These are phyloP conservation scores for Beaufortia kweichowensis DNA, from an alignment of 2,113 vertebrate species.

Conservation along the genomic window DNA sequence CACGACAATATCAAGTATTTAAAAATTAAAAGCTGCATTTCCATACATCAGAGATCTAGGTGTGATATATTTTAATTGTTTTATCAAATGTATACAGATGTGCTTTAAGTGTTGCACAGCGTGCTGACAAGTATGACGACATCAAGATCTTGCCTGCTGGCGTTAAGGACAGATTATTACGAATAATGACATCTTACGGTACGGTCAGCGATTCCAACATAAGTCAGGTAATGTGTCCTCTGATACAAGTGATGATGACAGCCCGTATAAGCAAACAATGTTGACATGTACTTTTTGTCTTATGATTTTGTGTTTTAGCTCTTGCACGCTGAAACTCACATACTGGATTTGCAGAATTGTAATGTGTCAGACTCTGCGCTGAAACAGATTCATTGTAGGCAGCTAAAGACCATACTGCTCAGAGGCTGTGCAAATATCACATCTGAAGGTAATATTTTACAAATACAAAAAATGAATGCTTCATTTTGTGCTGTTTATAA, in stretches of 20 bases:
- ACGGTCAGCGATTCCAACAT: slow-evolving; percentile 83
- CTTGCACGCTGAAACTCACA: slow-evolving; percentile 78
- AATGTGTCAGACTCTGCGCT: slow-evolving; percentile 80
- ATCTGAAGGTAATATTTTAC: slow-evolving; percentile 49
- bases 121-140: slow-evolving; percentile 65
- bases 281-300: too few species aligned
- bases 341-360: slow-evolving; percentile 78
- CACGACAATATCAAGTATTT: too few species aligned
- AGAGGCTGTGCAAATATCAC: slow-evolving; percentile 48
- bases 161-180: slow-evolving; percentile 84
- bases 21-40: not conserved
- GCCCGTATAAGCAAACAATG: not conserved
- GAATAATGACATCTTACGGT: slow-evolving; percentile 77
- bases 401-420: slow-evolving; percentile 53
- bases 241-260: not conserved
- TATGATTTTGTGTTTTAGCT: slow-evolving; percentile 68
- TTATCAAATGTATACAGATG: slow-evolving; percentile 42
- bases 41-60: not conserved
- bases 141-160: slow-evolving; percentile 77
- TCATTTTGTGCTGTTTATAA: too few species aligned
- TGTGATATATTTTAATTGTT: not conserved
- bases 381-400: slow-evolving; percentile 49
- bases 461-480: too few species aligned
- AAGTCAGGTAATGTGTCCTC: slow-evolving; percentile 72
- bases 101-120: slow-evolving; percentile 48